A percentile compares a stretch with the other conserved stretches of the same genome.
phyloP scores from a whole-genome alignment of 2,113 vertebrate species.

The Actenoides hombroni region DNA sequence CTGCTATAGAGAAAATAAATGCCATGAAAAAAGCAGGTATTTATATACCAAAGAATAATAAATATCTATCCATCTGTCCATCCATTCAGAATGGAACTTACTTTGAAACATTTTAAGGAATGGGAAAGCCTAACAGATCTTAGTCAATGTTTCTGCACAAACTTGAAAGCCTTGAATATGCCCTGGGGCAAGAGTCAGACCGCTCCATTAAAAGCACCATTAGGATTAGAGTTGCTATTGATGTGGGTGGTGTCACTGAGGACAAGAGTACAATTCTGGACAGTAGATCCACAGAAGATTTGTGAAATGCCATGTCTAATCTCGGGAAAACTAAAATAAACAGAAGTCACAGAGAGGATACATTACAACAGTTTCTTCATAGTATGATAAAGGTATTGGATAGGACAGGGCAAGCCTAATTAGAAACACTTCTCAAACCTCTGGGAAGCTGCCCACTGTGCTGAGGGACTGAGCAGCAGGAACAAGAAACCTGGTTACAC shows the following conservation, averaged over 20 bases:
- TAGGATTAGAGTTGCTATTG: constrained; percentile 34
- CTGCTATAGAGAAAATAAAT: not conserved
- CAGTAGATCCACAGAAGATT: constrained; percentile 36
- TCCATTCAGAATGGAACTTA: not conserved
- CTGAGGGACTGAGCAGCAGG: constrained; percentile 5
- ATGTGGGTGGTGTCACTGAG: constrained; percentile 41
- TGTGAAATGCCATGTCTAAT: constrained; percentile 55
- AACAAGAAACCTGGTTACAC: constrained; percentile 34
- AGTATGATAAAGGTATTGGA: constrained; percentile 44
- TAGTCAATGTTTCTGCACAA: constrained; percentile 8
- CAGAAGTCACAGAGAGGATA: constrained; percentile 28
- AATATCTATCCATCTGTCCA: not conserved
- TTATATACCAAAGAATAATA: not conserved
- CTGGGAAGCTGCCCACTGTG: constrained; percentile 59
- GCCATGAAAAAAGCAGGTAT: not conserved
- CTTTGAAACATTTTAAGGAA: constrained; percentile 22
- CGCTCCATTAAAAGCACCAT: not conserved
- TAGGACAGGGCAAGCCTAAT: constrained; percentile 53
- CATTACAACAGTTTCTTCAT: constrained; percentile 48
- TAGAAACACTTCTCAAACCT: constrained; percentile 48
- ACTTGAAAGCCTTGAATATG: constrained; percentile 21
- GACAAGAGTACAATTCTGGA: not conserved
- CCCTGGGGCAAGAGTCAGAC: constrained; percentile 20
- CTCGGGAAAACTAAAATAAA: constrained; percentile 46
- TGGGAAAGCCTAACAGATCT: constrained; percentile 16